Conservation (phyloP, 2,113 vertebrate genomes). For the Cinclus mexicanus region DNA sequence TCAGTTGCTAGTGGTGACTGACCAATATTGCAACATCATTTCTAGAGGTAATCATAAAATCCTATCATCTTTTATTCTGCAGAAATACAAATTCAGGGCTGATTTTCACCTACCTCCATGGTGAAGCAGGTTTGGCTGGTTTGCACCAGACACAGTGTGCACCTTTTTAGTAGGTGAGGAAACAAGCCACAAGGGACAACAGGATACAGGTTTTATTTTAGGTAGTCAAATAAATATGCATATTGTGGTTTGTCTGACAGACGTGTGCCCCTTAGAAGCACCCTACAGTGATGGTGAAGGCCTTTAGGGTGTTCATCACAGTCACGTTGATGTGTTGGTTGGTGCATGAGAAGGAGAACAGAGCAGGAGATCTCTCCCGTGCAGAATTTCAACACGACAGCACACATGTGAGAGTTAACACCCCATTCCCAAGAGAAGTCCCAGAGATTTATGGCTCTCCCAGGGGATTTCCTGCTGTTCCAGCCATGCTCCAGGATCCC, state of each 20-base stretch:
- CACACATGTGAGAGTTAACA: background rate
- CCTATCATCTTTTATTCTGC: background rate
- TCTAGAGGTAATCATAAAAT: background rate
- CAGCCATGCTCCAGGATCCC: background rate
- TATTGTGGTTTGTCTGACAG: background rate
- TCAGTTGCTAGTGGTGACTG: conserved; percentile 45
- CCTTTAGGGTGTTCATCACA: fast-evolving
- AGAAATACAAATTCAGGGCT: background rate
- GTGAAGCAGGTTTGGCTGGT: background rate
- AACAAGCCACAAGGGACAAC: background rate
- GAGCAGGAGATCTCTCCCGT: background rate
- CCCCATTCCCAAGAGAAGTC: background rate
- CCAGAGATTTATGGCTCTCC: background rate
- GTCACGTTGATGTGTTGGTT: fast-evolving
- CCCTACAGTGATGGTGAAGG: background rate
- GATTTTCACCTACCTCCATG: background rate
- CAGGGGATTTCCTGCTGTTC: background rate
- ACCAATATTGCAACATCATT: conserved; percentile 28
- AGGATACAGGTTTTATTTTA: background rate
- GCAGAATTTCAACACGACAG: background rate
- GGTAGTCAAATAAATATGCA: background rate
- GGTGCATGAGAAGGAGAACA: background rate
- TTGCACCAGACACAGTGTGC: background rate
- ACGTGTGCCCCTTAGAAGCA: background rate
- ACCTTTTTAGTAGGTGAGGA: fast-evolving